These are phyloP conservation scores for Drosophila tripunctata DNA, from an alignment of 2,888 invertebrate genomes.

Conservation along the genomic window DNA sequence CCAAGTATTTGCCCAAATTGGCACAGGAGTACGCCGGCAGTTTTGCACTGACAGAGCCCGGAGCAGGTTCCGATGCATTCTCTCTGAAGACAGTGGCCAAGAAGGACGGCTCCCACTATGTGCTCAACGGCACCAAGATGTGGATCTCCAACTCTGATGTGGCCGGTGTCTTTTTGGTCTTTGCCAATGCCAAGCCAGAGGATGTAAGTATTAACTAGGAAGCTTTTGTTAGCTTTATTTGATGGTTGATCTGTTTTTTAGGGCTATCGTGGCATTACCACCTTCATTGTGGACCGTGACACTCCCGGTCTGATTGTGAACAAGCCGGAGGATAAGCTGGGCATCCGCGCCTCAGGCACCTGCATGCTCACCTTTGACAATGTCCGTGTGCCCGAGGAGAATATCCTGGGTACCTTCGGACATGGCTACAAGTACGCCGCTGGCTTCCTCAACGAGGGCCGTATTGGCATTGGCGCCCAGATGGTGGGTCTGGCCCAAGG, in stretches of 20 bases:
- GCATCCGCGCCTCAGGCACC: constrained; percentile 96
- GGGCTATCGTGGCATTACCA: constrained; percentile 98
- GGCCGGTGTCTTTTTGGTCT: constrained; percentile 95
- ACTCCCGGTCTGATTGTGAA: constrained; percentile 94
- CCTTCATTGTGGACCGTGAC: constrained; percentile 96
- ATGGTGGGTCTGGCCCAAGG: constrained; percentile 98
- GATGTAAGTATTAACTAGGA: constrained; percentile 86
- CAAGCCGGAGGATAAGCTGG: constrained; percentile 97
- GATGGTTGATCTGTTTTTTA: constrained; percentile 78
- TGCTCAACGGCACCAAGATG: constrained; percentile 98
- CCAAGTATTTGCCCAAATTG: constrained; percentile 93
- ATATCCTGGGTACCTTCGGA: constrained; percentile 94
- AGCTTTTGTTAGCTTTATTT: background rate
- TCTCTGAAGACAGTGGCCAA: constrained; percentile 96
- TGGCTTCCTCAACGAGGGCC: constrained; percentile 96
- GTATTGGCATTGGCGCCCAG: constrained; percentile 94
- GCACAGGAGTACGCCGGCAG: constrained; percentile 94
- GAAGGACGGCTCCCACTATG: constrained; percentile 93
- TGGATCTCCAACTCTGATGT: constrained; percentile 99
- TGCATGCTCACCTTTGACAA: constrained; percentile 98
- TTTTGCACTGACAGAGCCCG: constrained; percentile 96
- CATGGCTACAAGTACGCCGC: constrained; percentile 98
- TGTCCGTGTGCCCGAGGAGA: constrained; percentile 92
- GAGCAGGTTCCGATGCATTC: constrained; percentile 98
- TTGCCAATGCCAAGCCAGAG: constrained; percentile 96